Evolutionary conservation across 1,140 invertebrate species (phyloP).

Genomic region (Aleiodes sp.): DNA sequence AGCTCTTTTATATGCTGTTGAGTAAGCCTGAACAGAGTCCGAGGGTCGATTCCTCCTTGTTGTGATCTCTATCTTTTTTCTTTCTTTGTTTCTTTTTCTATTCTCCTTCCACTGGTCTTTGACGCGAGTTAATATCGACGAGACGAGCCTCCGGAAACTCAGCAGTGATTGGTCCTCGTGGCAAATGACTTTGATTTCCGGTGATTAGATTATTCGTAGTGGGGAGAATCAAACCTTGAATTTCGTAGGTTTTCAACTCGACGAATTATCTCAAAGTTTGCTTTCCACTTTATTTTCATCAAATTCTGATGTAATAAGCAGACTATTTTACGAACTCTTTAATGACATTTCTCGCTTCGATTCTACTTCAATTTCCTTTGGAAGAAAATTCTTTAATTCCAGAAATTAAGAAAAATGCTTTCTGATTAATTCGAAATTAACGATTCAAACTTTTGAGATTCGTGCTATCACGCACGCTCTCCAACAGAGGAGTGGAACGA

Average conservation of each 20-base stretch:
- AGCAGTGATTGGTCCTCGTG: neutral
- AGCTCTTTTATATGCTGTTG: constrained; percentile 41
- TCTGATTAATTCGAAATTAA: too few species aligned
- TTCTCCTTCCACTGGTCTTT: neutral
- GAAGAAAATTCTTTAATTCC: too few species aligned
- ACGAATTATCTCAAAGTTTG: too few species aligned
- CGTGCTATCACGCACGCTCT: neutral
- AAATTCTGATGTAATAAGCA: too few species aligned
- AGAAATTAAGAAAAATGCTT: too few species aligned
- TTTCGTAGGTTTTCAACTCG: too few species aligned
- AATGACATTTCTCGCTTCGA: too few species aligned
- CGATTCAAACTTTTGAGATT: too few species aligned
- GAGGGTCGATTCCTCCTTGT: too few species aligned
- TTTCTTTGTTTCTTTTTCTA: neutral
- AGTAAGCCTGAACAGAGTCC: constrained; percentile 12
- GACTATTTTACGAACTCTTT: too few species aligned
- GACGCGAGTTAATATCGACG: neutral
- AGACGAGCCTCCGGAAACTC: neutral
- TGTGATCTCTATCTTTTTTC: neutral
- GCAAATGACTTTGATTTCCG: neutral
- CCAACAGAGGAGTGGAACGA: neutral
- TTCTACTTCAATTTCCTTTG: too few species aligned
- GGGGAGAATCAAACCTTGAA: neutral
- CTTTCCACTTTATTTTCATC: too few species aligned
- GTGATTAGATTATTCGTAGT: neutral